phyloP scores from a whole-genome alignment of 2,888 invertebrate genomes.

The Belgica antarctica region DNA sequence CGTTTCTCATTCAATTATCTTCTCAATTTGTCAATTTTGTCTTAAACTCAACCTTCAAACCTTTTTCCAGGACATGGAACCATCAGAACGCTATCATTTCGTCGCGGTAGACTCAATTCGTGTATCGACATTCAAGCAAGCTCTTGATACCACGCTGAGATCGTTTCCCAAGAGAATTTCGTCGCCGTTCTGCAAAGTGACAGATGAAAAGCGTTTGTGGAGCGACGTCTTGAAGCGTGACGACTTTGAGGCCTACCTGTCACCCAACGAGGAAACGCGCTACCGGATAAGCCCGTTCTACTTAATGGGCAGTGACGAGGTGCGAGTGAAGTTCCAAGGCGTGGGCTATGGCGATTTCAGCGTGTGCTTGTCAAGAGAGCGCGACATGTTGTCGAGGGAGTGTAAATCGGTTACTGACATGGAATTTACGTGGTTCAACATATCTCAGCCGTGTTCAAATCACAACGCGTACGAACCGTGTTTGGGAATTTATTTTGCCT shows the following conservation, averaged over 20 bases:
- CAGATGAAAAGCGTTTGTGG: conserved; percentile 43
- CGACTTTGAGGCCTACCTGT: conserved; percentile 62
- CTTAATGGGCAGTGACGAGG: conserved; percentile 50
- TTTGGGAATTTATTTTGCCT: conserved; percentile 5
- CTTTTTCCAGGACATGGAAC: conserved; percentile 25
- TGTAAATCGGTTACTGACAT: conserved; percentile 58
- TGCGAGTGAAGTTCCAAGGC: conserved; percentile 57
- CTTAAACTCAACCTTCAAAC: neutral
- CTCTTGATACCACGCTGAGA: conserved; percentile 49
- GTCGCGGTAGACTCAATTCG: conserved; percentile 27
- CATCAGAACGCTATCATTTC: conserved; percentile 29
- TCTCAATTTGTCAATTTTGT: too few relatives aligned
- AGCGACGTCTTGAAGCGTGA: conserved; percentile 49
- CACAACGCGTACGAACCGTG: conserved; percentile 53
- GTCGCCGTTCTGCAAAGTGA: conserved; percentile 50
- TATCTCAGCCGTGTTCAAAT: conserved; percentile 59
- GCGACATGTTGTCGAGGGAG: conserved; percentile 55
- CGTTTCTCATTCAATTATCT: neutral
- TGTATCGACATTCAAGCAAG: conserved; percentile 46
- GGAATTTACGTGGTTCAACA: conserved; percentile 56
- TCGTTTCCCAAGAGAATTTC: conserved; percentile 50
- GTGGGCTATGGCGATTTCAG: conserved; percentile 58
- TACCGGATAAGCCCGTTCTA: conserved; percentile 59
- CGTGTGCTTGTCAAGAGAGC: conserved; percentile 59
- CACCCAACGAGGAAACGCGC: conserved; percentile 57